Evolutionary conservation across 2,113 vertebrate species (phyloP).

Genomic region (Antennarius striatus): DNA sequence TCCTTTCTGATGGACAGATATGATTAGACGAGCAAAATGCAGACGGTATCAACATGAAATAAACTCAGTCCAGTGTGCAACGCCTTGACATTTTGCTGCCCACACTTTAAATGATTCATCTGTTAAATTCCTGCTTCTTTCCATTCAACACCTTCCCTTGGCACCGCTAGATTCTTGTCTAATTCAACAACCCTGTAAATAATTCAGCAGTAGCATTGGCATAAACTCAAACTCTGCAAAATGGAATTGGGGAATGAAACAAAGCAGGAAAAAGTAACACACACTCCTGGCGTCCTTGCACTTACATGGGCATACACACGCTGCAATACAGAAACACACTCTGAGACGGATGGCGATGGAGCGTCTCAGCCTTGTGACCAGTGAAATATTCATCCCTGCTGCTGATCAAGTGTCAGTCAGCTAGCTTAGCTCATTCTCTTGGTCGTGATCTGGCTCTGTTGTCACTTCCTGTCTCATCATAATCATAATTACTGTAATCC

Average conservation of each 20-base stretch:
- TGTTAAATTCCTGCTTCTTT: conserved; percentile 18
- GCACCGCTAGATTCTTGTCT: conserved; percentile 21
- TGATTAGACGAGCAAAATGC: neutral
- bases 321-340: neutral
- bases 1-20: neutral
- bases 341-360: conserved; percentile 10
- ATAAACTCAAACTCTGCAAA: conserved; percentile 2
- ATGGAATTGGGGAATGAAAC: neutral
- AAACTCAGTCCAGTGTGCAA: neutral
- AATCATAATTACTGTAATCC: conserved; percentile 26
- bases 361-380: conserved; percentile 36
- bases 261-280: neutral
- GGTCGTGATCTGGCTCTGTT: conserved; percentile 21
- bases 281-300: neutral
- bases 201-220: conserved; percentile 39
- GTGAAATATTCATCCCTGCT: conserved; percentile 73
- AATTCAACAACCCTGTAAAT: conserved; percentile 45
- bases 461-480: conserved; percentile 14
- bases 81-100: conserved; percentile 6
- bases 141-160: conserved; percentile 31
- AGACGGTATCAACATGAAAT: neutral
- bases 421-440: conserved; percentile 17
- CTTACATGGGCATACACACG: neutral
- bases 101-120: conserved; percentile 21
- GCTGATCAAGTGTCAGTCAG: conserved; percentile 66